Conservation (phyloP, 2,888 invertebrate genomes). For the Noctua janthe region DNA sequence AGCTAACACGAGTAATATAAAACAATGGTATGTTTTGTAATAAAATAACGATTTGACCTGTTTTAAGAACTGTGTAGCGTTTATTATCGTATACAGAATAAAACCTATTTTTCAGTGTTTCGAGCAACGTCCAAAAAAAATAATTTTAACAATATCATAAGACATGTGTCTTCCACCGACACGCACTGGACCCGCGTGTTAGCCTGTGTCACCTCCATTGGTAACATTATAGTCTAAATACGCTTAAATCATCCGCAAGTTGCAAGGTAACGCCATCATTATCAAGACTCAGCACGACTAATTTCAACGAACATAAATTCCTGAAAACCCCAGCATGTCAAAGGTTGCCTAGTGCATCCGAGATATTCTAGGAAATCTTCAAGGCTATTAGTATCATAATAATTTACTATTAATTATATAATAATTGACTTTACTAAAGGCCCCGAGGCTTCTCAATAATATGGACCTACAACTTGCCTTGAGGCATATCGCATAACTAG, state of each 20-base stretch:
- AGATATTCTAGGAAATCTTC: neutral
- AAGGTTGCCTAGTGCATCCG: neutral
- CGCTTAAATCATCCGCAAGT: neutral
- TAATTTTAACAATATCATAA: neutral
- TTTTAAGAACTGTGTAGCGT: neutral
- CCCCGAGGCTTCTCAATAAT: constrained; percentile 27
- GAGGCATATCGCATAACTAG: constrained; percentile 8
- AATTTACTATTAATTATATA: neutral
- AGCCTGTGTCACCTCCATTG: accelerated
- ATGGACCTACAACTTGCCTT: constrained; percentile 4
- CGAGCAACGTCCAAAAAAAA: neutral
- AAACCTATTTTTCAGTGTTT: neutral
- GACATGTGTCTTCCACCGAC: neutral
- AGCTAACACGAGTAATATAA: neutral
- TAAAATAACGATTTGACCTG: neutral
- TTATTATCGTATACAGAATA: neutral
- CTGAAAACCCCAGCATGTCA: neutral
- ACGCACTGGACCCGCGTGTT: neutral
- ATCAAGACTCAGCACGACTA: too few species aligned
- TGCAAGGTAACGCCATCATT: neutral
- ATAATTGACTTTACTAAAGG: neutral
- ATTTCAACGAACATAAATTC: neutral
- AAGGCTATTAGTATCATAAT: neutral
- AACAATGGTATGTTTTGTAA: constrained; percentile 18
- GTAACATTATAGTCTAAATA: neutral